Base-by-base conservation (phyloP, 2,797 vertebrate genomes). In the Lagorchestes hirsutus region DNA sequence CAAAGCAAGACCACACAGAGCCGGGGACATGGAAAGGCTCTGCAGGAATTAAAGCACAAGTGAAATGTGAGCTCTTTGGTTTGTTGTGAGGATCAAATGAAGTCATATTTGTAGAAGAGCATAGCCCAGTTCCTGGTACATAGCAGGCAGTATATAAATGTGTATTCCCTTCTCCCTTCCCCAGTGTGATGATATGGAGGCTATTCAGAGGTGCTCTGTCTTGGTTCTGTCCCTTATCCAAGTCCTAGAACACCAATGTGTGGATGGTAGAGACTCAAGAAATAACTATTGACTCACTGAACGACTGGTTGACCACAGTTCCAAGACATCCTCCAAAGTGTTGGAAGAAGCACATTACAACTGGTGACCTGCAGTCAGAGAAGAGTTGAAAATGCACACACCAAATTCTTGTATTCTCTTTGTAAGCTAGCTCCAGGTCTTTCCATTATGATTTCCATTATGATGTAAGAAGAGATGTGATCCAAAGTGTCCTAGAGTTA, bases 141-240 rank as follows among this genome's bases (percentile, higher is more conserved):
- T 90, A 96, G 97, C 97, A 97, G 96, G 95, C 54, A 0, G 0
- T 93, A 96, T 97, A 95, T 96, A 96, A 92, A 96, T 54, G 95
- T 90, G 95, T 40, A 0, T 24, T 0, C 40, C 74, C n/a, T 74
- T 46, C 40, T 34, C 31, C 31, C 4, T 46, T 87, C 40, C 24
- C 74, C 22, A 46, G 40, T 27, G 1, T 87, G n/a, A 74, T 6
- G n/a, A 27, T 12, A 27, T 87, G 3, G 22, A 87, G 40, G 22
- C 27, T 50, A 87, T 27, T 10, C 40, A 82, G n/a, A 46, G n/a
- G 0, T 46, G 9, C 5, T 9, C 3, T 87, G 22, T 46, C 9
- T 87, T 0, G 2, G 2, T 46, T 82, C 74, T 46, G 40, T 8
- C 34, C n/a, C 40, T 24, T 46, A 46, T 3, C 3, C 40, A 22